Evolutionary conservation across 1,140 invertebrate genomes (phyloP).

Genomic region (Proales similis): DNA sequence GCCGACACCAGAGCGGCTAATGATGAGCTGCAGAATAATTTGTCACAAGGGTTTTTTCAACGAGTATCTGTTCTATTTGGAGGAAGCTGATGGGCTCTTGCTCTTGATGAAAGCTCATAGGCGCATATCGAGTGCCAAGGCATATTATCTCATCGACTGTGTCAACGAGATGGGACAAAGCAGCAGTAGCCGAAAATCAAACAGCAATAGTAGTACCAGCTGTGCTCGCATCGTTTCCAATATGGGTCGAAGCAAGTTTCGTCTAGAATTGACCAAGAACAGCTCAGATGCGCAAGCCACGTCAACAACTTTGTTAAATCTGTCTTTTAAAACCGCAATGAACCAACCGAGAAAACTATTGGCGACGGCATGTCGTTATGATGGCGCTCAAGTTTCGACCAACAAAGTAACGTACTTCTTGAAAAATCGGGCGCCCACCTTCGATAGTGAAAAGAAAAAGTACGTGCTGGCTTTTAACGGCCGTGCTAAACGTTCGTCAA

Average conservation of each 20-base stretch:
- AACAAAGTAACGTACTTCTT: slow-evolving; percentile 34
- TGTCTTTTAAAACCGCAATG: neutral
- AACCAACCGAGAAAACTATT: slow-evolving; percentile 27
- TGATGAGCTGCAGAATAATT: slow-evolving; percentile 28
- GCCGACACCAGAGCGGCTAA: slow-evolving; percentile 17
- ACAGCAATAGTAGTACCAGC: too few relatives aligned
- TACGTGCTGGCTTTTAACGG: slow-evolving; percentile 28
- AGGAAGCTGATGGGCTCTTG: slow-evolving; percentile 7
- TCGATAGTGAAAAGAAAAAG: slow-evolving; percentile 6
- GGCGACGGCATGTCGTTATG: neutral
- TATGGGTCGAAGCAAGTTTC: slow-evolving; percentile 31
- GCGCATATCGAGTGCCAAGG: slow-evolving; percentile 14
- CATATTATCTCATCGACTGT: slow-evolving; percentile 32
- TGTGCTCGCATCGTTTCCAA: slow-evolving; percentile 23
- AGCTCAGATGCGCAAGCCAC: slow-evolving; percentile 30
- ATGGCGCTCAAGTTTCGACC: neutral
- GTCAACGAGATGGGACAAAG: slow-evolving; percentile 14
- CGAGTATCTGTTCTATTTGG: slow-evolving; percentile 34
- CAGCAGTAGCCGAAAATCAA: neutral
- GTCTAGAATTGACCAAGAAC: slow-evolving; percentile 26
- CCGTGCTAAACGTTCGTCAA: slow-evolving; percentile 8
- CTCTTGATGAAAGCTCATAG: slow-evolving; percentile 27
- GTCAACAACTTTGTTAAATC: slow-evolving; percentile 8
- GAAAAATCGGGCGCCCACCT: slow-evolving; percentile 19
- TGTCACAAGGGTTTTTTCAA: slow-evolving; percentile 35